Evolutionary conservation across 2,888 invertebrate genomes (phyloP), one percentile per base, ranked within the genome.

Genomic region (Nudaria mundana): DNA sequence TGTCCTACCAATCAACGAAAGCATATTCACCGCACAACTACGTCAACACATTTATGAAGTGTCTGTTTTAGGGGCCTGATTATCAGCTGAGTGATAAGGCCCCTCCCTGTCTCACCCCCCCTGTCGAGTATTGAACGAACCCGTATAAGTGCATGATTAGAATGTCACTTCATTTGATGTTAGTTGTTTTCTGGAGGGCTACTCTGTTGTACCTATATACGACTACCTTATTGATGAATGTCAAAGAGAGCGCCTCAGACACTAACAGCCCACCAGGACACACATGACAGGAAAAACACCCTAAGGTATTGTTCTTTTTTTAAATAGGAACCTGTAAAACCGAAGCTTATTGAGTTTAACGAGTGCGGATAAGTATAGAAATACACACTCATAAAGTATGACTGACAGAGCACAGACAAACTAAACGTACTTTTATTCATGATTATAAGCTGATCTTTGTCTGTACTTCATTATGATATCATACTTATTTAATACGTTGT

Each of bases 1-100:
- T 23, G 8, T 23, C 23, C n/a, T 23, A n/a, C n/a, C 10, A n/a
- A 11, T 3, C 6, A 14, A 7, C 3, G 6, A 30, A 14, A 22
- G 11, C 51, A 53, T 39, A 22, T 40, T 14, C 66, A 61, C 69
- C 64, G 55, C 53, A 70, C 58, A 37, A 38, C 66, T 69, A 51
- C 76, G 76, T 79, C 76, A 79, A 64, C 61, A 53, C 63, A 37
- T 66, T 66, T 60, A 69, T 71, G 63, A 67, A 73, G 68, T 76
- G 72, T 66, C 67, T 56, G 52, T 46, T 48, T 56, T 50, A 56
- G 66, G 67, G 64, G 62, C 61, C 53, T 63, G 81, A 80, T 80
- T 81, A 81, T 81, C 81, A 79, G 66, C 54, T 59, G 66, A 55
- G 65, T 71, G 81, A 80, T 78, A 79, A 76, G 61, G 43, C 38